These are phyloP conservation scores for Coecobrya sp. DNA, from an alignment of 2,888 invertebrate species.

Conservation along the genomic window DNA sequence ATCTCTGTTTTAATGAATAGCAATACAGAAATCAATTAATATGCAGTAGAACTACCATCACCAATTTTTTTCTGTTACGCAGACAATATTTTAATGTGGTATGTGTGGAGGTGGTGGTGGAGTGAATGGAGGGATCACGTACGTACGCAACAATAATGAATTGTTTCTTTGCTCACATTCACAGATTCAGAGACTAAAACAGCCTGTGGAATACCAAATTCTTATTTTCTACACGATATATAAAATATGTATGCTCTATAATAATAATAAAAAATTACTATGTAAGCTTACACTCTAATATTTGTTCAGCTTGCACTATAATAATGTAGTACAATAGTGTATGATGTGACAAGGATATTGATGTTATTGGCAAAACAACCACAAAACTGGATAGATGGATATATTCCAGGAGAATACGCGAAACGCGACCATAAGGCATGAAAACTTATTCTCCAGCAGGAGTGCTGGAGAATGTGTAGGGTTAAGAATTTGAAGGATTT, in stretches of 20 bases:
- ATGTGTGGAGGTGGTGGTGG: not conserved
- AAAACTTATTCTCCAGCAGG: not conserved
- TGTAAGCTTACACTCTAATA: no score
- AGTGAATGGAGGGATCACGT: no score
- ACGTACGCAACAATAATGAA: not conserved
- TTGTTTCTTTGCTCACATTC: not conserved
- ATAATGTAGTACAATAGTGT: no score
- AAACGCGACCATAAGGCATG: constrained; percentile 46
- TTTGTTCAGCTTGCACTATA: not conserved
- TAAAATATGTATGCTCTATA: no score
- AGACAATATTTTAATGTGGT: not conserved
- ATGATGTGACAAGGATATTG: not conserved
- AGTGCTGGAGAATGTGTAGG: not conserved
- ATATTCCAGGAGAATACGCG: not conserved
- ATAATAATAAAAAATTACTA: no score
- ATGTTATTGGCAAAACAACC: not conserved
- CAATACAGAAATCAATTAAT: not conserved
- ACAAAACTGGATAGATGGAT: not conserved
- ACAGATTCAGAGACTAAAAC: constrained; percentile 26
- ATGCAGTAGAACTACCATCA: no score
- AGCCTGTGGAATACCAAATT: constrained; percentile 51
- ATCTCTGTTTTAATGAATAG: no score
- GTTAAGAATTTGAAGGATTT: constrained; percentile 36
- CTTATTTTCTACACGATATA: no score
- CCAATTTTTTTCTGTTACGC: no score